Conservation (phyloP, 2,797 vertebrate genomes). For the Sphaeramia orbicularis region DNA sequence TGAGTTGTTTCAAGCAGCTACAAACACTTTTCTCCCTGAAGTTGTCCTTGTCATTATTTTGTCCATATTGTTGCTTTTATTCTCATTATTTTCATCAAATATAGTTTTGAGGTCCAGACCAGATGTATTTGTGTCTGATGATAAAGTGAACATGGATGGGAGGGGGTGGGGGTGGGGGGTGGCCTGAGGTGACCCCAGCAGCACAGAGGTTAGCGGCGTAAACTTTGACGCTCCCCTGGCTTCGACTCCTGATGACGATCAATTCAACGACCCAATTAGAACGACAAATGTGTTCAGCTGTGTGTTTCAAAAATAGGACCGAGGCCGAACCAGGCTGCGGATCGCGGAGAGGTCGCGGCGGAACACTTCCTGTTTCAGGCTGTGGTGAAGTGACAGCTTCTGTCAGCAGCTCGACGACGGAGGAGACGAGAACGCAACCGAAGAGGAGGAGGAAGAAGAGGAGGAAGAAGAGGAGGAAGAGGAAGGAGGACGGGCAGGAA, state of each 20-base stretch:
- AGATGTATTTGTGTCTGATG: no score
- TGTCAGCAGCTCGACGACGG: constrained; percentile 52
- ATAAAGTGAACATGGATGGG: no score
- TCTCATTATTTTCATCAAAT: no score
- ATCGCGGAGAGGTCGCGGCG: constrained; percentile 43
- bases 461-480: constrained; percentile 30
- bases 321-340: constrained; percentile 45
- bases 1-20: no score
- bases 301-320: constrained; percentile 54
- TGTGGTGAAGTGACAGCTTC: constrained; percentile 62
- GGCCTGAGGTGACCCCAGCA: no score
- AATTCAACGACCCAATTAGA: constrained; percentile 16
- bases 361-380: constrained; percentile 53
- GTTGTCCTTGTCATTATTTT: no score
- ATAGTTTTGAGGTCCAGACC: no score
- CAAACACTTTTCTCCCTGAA: no score
- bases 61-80: no score
- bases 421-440: constrained; percentile 33
- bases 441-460: constrained; percentile 33
- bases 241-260: not conserved
- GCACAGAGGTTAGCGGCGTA: not conserved
- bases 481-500: constrained; percentile 35
- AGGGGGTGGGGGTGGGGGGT: no score
- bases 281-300: constrained; percentile 48
- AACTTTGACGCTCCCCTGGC: no score